phyloP scores from a whole-genome alignment of 37 sponge, comb jelly and placozoan species.

The Tethya wilhelma region DNA sequence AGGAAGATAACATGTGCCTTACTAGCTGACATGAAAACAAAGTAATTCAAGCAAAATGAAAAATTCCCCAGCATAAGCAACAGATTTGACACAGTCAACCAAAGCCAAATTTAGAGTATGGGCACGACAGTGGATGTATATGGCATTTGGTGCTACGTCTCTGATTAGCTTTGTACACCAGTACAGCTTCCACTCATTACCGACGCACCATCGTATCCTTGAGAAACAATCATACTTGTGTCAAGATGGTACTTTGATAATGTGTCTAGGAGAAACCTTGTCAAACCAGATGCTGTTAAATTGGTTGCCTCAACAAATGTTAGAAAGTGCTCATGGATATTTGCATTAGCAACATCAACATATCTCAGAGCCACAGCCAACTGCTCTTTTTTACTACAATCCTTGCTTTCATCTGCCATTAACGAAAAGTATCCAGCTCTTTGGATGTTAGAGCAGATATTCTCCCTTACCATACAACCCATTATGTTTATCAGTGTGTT shows the following conservation, averaged over 20 bases:
- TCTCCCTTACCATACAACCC: constrained; percentile 17
- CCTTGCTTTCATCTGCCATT: constrained; percentile 47
- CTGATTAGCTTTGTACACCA: constrained; percentile 38
- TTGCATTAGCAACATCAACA: constrained; percentile 20
- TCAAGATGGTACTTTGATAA: constrained; percentile 9
- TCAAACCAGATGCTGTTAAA: constrained; percentile 20
- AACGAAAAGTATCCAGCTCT: constrained; percentile 30
- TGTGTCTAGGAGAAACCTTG: constrained; percentile 34
- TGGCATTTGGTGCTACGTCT: too few species aligned
- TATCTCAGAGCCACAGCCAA: constrained; percentile 22
- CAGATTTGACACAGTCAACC: constrained; percentile 44
- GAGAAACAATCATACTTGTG: constrained; percentile 33
- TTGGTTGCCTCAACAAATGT: constrained; percentile 22
- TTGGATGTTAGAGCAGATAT: constrained; percentile 3
- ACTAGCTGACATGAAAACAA: constrained; percentile 43
- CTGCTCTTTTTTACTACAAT: neutral
- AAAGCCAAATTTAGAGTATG: too few species aligned
- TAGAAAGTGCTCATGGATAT: constrained; percentile 38
- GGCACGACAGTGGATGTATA: too few species aligned
- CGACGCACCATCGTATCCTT: too few species aligned
- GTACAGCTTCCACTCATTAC: constrained; percentile 59
- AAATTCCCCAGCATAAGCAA: constrained; percentile 37
- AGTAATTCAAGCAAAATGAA: constrained; percentile 41
- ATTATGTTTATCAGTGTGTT: constrained; percentile 44
- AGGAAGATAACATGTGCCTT: constrained; percentile 50